Evolutionary conservation across 2,113 vertebrate species (phyloP), one percentile per base, ranked within the genome.

Genomic region (Dromas ardeola): DNA sequence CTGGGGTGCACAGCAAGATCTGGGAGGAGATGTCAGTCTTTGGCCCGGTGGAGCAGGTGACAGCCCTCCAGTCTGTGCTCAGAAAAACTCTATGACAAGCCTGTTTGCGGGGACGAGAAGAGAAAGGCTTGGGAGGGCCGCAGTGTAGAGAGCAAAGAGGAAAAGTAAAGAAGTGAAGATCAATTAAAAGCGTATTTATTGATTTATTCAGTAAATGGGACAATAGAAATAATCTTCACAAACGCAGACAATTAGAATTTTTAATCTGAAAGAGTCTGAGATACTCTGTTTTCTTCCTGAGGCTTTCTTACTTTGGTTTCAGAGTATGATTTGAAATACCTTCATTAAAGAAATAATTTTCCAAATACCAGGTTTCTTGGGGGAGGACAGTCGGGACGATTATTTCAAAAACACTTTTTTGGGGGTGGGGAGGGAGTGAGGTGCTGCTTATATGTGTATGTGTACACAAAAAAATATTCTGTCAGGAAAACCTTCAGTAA

Each of bases 361-460:
- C 32, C n/a, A 52, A 84, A n/a, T 43, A 50, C 2, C 7, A n/a
- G 13, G 2, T 66, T 86, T 73, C 45, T 80, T 20, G 21, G 9
- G 8, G 5, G 34, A 2, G 8, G 32, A 40, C 19, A 15, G 38
- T 21, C 8, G 12, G 23, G 58, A 27, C 16, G 56, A 23, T 49
- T 53, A 49, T 58, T 84, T 62, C 10, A 81, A 58, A 66, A 43
- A 0, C 7, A 1, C 13, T 34, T 5, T 38, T 55, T 5, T 2
- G 2, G 0, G 3, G 2, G 6, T 4, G 30, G 4, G 2, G 4
- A 9, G 4, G 17, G 4, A 43, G 7, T 13, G 23, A 56, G 30
- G 7, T 26, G 7, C 21, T 38, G 21, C 40, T 53, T 62, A 6
- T 72, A n/a, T 56, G 18, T 27, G 11, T 69, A 13, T 55, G 5